Percentiles rank a stretch among this genome's conserved stretches.
phyloP scores from a whole-genome alignment of 2,888 invertebrate species.

The Sclerodermus sp. region DNA sequence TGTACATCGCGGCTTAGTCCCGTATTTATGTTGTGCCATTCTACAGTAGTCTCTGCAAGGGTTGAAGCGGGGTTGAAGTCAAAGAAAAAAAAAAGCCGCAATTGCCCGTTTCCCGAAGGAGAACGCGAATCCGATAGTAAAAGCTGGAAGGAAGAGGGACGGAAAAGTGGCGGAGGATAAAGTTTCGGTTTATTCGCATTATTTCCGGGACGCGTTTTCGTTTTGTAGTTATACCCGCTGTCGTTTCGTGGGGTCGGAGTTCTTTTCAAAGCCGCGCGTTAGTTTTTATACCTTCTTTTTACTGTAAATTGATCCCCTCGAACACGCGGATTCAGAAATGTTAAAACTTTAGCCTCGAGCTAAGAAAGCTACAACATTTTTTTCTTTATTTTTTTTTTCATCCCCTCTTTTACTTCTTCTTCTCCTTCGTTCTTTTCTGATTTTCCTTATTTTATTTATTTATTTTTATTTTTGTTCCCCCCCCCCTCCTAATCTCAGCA shows the following conservation, averaged over 20 bases:
- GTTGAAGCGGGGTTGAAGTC: neutral
- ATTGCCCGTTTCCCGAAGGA: neutral
- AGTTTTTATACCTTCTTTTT: constrained; percentile 32
- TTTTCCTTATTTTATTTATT: too few relatives aligned
- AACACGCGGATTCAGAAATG: too few relatives aligned
- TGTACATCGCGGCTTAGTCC: too few relatives aligned
- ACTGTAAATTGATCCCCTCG: constrained; percentile 35
- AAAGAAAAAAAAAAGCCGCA: constrained; percentile 1
- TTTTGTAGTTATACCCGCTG: constrained; percentile 11
- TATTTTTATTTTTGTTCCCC: too few relatives aligned
- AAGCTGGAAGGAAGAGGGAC: constrained; percentile 1
- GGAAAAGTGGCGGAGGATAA: constrained; percentile 18
- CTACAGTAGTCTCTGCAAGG: too few relatives aligned
- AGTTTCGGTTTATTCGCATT: constrained; percentile 32
- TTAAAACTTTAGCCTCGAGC: too few relatives aligned
- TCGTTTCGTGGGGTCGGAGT: constrained; percentile 22
- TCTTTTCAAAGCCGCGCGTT: constrained; percentile 17
- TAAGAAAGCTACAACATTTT: too few relatives aligned
- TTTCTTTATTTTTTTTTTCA: too few relatives aligned
- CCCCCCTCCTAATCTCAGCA: too few relatives aligned
- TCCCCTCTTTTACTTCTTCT: too few relatives aligned
- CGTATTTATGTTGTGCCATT: too few relatives aligned
- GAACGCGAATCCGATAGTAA: neutral
- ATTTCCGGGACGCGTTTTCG: constrained; percentile 24
- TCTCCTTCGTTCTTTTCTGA: too few relatives aligned